Evolutionary conservation across 1,140 invertebrate species (phyloP), one percentile per base, ranked within the genome.

Genomic region (Apis dorsata): DNA sequence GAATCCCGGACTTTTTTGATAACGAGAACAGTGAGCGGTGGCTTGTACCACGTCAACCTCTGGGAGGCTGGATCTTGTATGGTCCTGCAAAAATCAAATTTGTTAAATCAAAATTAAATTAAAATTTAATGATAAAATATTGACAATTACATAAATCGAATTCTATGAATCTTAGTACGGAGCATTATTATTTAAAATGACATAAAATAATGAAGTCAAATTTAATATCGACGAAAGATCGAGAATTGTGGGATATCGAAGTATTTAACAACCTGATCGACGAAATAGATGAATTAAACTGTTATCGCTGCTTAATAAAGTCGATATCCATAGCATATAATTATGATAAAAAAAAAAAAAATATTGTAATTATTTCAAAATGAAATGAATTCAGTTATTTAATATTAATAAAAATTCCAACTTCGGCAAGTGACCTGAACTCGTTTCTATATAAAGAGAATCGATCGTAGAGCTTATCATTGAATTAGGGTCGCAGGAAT

Each of bases 11-110:
- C 97, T 93, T 99, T 99, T 93, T 99, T 99, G 91, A 99, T 98
- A 62, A 99, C 98, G 78, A 99, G 95, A 80, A 99, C 98, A 5
- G 97, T 98, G 44, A 99, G 95, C 2, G 98, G 98, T 57, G 98
- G 97, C 93, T 99, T 99, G 95, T 98, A 98, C 99, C 99, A 99
- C 19, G 97, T 99, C 87, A 99, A 94, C 88, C 98, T 95, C 94
- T 99, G 98, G 88, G 98, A 98, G 83, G 98, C 98, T 51, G 98
- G 98, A 94, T 99, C 98, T 94, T 99, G 98, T 90, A 99, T 99
- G 91, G 98, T 98, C 97, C 98, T 99, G 95, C 1, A 95, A 92
- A 91, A 87, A 69, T 49, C 21, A 24, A 44, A 62, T 51, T 11
- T 9, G 12, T 34, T 44, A 10, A 66, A 49, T 72, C 11, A 51